These are phyloP conservation scores for Troides oblongomaculatus DNA, from an alignment of 2,888 invertebrate species.

Conservation along the genomic window DNA sequence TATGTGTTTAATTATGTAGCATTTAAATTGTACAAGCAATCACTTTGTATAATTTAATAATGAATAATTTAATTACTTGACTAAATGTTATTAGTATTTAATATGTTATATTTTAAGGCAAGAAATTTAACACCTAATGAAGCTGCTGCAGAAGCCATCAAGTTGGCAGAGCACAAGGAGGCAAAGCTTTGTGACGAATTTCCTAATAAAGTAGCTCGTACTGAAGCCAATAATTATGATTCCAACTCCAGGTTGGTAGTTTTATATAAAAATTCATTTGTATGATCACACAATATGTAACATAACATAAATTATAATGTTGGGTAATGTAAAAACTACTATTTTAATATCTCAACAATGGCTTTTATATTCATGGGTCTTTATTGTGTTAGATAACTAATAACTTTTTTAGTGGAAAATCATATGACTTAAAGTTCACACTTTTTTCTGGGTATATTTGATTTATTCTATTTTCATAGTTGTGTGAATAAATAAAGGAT, in stretches of 20 bases:
- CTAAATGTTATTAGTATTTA: not conserved
- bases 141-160: constrained; percentile 93
- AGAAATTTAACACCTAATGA: constrained; percentile 90
- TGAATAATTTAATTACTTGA: not conserved
- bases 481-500: no score
- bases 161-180: constrained; percentile 88
- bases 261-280: not conserved
- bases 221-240: constrained; percentile 67
- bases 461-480: no score
- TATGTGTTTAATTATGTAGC: not conserved
- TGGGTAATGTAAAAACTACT: no score
- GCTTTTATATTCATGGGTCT: no score
- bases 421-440: no score
- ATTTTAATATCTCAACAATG: no score
- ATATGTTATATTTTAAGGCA: constrained; percentile 64
- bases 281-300: no score
- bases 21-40: not conserved
- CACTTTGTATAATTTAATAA: not conserved
- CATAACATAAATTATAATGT: no score
- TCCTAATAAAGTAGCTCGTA: constrained; percentile 85
- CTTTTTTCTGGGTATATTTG: no score
- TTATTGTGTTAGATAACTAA: no score
- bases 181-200: constrained; percentile 90
- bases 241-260: constrained; percentile 59
- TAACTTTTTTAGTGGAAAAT: no score